Percentiles rank a stretch among this genome's conserved stretches.
These are phyloP conservation scores for Cylas formicarius DNA, from an alignment of 1,140 invertebrate species.

Conservation along the genomic window DNA sequence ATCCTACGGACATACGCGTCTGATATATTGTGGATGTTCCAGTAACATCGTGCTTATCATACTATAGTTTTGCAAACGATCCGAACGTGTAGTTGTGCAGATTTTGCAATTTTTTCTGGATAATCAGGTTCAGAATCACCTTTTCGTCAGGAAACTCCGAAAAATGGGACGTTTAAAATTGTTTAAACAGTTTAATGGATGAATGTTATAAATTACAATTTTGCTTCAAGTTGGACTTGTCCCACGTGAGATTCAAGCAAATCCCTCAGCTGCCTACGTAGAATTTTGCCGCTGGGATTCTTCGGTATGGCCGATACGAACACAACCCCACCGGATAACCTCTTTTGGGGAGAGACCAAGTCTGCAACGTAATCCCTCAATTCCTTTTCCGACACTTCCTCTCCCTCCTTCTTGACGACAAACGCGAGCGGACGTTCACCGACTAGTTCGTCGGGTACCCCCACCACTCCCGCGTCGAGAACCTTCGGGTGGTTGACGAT, in stretches of 20 bases:
- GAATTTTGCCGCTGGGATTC: slow-evolving; percentile 44
- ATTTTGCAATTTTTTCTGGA: too few species aligned
- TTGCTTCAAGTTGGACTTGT: background rate
- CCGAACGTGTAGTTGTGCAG: too few species aligned
- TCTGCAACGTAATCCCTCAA: slow-evolving; percentile 47
- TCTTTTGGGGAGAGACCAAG: slow-evolving; percentile 40
- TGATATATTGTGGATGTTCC: too few species aligned
- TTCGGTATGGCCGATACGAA: slow-evolving; percentile 59
- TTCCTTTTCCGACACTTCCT: slow-evolving; percentile 44
- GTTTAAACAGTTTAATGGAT: too few species aligned
- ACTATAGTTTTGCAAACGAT: too few species aligned
- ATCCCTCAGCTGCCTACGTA: slow-evolving; percentile 40
- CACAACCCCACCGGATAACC: slow-evolving; percentile 52
- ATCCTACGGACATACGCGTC: too few species aligned
- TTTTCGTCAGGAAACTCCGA: too few species aligned
- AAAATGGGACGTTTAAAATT: too few species aligned
- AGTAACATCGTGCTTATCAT: too few species aligned
- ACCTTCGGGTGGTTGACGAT: slow-evolving; percentile 58
- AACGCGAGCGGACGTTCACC: slow-evolving; percentile 68
- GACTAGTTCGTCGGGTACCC: slow-evolving; percentile 53
- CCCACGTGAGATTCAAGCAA: slow-evolving; percentile 9
- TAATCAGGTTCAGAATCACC: too few species aligned
- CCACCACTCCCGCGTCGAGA: slow-evolving; percentile 64
- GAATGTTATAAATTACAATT: background rate
- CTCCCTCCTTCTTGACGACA: slow-evolving; percentile 49